Percentiles rank a stretch among this genome's conserved stretches.
Conservation (phyloP, 1,140 invertebrate species). For the Magallana ariakensis region DNA sequence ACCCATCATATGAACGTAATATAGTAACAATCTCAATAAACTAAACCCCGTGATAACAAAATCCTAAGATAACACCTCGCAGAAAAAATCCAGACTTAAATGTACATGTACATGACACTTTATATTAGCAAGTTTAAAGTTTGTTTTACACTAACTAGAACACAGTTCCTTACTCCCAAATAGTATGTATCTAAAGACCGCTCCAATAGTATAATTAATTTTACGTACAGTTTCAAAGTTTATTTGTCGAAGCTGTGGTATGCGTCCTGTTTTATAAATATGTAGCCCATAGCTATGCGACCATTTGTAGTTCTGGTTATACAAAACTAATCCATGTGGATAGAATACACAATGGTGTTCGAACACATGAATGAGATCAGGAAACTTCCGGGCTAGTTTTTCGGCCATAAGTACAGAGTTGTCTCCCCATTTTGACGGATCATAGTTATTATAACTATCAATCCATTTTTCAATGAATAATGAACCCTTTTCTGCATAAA, state of each 20-base stretch:
- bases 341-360: neutral
- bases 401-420: neutral
- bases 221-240: too few relatives aligned
- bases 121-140: too few relatives aligned
- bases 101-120: too few relatives aligned
- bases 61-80: too few relatives aligned
- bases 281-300: neutral
- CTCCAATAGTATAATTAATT: too few relatives aligned
- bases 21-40: too few relatives aligned
- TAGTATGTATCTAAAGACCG: neutral
- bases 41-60: too few relatives aligned
- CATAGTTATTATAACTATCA: neutral
- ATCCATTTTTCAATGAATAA: neutral
- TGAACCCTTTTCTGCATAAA: neutral
- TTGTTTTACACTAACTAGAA: too few relatives aligned
- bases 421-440: neutral
- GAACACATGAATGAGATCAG: neutral
- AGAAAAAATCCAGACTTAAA: too few relatives aligned
- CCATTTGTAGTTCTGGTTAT: conserved; percentile 1
- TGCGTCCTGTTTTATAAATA: neutral
- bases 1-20: too few relatives aligned
- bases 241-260: too few relatives aligned
- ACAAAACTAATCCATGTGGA: neutral
- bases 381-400: neutral
- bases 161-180: neutral